Evolutionary conservation across 1,140 invertebrate species (phyloP).

Genomic region (Papilio glaucus): DNA sequence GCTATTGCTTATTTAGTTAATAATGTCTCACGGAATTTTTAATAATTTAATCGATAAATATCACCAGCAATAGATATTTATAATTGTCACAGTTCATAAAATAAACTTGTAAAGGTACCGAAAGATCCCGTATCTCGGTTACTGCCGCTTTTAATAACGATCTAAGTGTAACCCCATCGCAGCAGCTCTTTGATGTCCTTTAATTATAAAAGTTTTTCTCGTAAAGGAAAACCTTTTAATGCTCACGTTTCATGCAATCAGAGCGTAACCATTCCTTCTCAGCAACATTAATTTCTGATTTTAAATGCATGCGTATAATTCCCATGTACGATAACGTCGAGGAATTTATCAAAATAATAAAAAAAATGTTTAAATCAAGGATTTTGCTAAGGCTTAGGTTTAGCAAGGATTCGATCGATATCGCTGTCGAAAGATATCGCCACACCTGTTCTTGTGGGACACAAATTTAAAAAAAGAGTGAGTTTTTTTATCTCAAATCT

Average conservation of each 20-base stretch:
- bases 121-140: slow-evolving; percentile 77
- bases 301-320: slow-evolving; percentile 24
- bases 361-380: not conserved
- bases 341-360: not conserved
- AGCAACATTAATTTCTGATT: slow-evolving; percentile 22
- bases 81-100: slow-evolving; percentile 68
- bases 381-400: not conserved
- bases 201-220: slow-evolving; percentile 81
- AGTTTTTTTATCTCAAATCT: no score
- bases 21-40: no score
- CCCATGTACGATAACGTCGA: not conserved
- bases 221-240: slow-evolving; percentile 71
- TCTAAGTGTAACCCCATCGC: slow-evolving; percentile 77
- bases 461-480: no score
- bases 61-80: not conserved
- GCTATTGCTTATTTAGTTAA: no score
- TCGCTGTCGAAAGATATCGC: no score
- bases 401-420: no score
- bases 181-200: slow-evolving; percentile 78
- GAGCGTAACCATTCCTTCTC: slow-evolving; percentile 40
- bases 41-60: not conserved
- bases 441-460: no score
- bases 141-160: slow-evolving; percentile 76
- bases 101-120: slow-evolving; percentile 73
- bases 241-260: slow-evolving; percentile 52